phyloP scores from a whole-genome alignment of 2,113 vertebrate species.

The Ginglymostoma cirratum region DNA sequence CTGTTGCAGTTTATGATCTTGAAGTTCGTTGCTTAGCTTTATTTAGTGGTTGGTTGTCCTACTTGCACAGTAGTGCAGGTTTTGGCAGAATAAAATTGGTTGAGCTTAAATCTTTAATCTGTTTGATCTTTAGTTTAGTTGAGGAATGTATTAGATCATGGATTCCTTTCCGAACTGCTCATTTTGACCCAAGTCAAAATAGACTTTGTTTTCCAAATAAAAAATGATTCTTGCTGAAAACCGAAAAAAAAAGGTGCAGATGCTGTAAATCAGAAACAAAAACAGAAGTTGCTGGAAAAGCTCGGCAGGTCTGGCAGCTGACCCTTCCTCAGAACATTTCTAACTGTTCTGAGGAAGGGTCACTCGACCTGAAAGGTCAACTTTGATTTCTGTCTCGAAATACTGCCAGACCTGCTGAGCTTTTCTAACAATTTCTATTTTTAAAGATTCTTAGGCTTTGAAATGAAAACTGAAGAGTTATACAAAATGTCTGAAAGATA shows the following conservation, averaged over 20 bases:
- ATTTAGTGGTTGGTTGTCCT: neutral
- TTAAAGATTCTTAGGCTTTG: neutral
- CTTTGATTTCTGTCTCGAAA: too few relatives aligned
- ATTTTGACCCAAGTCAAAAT: neutral
- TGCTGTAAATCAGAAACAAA: too few relatives aligned
- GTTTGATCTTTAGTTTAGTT: neutral
- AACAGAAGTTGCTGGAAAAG: too few relatives aligned
- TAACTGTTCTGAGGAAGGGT: too few relatives aligned
- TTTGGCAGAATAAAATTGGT: neutral
- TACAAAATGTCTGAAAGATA: neutral
- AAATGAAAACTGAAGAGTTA: neutral
- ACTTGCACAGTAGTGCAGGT: neutral
- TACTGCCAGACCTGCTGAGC: too few relatives aligned
- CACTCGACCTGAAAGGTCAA: too few relatives aligned
- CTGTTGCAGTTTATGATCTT: neutral
- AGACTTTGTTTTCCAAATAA: neutral
- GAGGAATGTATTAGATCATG: neutral
- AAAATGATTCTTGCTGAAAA: neutral
- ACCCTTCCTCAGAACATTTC: too few relatives aligned
- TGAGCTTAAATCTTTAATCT: neutral
- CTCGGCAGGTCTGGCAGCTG: too few relatives aligned
- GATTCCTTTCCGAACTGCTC: neutral
- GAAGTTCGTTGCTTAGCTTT: neutral
- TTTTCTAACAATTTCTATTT: too few relatives aligned
- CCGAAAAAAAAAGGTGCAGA: too few relatives aligned